Evolutionary conservation across 2,113 vertebrate species (phyloP), one percentile per base, ranked within the genome.

Genomic region (Riparia riparia): DNA sequence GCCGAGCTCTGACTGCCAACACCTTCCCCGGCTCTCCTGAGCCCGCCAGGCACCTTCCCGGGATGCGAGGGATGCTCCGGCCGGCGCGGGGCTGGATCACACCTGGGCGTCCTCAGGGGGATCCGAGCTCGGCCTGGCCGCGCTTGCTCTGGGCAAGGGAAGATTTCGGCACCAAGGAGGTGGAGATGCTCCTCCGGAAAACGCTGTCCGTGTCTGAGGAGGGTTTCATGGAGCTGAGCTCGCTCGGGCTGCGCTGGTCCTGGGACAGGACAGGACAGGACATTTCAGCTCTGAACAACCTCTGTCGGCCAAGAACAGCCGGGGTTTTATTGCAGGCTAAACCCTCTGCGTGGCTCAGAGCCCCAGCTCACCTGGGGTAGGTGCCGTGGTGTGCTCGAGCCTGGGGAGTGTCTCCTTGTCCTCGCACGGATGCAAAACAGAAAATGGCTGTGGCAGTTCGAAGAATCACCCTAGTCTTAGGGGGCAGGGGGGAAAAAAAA

Each of bases 1-100:
- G 90, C 47, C 85, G 41, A 70, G 54, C 79, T 90, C 90, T 14
- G 9, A 22, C 92, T 92, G 94, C 82, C 69, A 76, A 92, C 88
- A 90, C 90, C 92, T 90, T 37, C 71, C 82, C 76, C 3, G 12
- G 74, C 63, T 90, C 85, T 69, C 45, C 94, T 10, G 66, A 60
- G 79, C 65, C 41, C 4, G 0, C 32, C 83, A 9, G 76, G 44
- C 53, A 29, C 49, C 60, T 64, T 8, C 22, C 77, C 16, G 17
- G 39, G 61, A 1, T n/a, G 65, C 5, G 10, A 41, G 65, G 57
- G 66, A 37, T 54, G 74, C 31, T 45, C 31, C 7, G 6, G 17
- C 24, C 7, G 69, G 31, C 18, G 4, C 24, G 14, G 37, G 58
- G 45, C 12, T 50, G 69, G 47, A n/a, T 65, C 70, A 7, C 49